Conservation (phyloP, 2,888 invertebrate species). For the Cryptus armator region DNA sequence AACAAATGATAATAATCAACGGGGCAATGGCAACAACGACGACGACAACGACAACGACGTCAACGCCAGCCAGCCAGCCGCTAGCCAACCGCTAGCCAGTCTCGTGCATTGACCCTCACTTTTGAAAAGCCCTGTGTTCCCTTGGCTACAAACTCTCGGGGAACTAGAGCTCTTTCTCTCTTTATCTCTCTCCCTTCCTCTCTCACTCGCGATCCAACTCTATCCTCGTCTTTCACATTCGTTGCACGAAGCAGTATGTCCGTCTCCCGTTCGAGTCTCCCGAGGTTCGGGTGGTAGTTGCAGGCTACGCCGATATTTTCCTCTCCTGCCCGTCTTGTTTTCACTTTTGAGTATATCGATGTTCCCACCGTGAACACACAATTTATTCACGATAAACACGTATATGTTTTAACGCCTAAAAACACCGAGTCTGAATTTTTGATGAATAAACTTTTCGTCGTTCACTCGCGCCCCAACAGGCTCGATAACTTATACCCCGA, state of each 20-base stretch:
- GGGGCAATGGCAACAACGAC: conserved; percentile 16
- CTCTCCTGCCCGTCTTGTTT: conserved; percentile 58
- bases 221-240: neutral
- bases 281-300: conserved; percentile 32
- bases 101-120: conserved; percentile 85
- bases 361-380: neutral
- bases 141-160: conserved; percentile 64
- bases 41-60: conserved; percentile 57
- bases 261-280: conserved; percentile 25
- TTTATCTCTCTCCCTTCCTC: conserved; percentile 44
- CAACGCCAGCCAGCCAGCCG: conserved; percentile 71
- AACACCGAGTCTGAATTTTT: conserved; percentile 1
- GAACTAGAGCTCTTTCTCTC: conserved; percentile 29
- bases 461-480: conserved; percentile 54
- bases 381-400: neutral
- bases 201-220: conserved; percentile 9
- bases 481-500: conserved; percentile 71
- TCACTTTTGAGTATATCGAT: neutral
- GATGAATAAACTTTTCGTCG: conserved; percentile 15
- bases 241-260: neutral
- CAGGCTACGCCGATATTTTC: conserved; percentile 58
- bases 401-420: no score
- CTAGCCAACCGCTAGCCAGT: conserved; percentile 69
- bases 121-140: conserved; percentile 85
- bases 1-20: neutral